Evolutionary conservation across 1,140 invertebrate species (phyloP), one percentile per base, ranked within the genome.

Genomic region (Ceratoteleas bidentatus): DNA sequence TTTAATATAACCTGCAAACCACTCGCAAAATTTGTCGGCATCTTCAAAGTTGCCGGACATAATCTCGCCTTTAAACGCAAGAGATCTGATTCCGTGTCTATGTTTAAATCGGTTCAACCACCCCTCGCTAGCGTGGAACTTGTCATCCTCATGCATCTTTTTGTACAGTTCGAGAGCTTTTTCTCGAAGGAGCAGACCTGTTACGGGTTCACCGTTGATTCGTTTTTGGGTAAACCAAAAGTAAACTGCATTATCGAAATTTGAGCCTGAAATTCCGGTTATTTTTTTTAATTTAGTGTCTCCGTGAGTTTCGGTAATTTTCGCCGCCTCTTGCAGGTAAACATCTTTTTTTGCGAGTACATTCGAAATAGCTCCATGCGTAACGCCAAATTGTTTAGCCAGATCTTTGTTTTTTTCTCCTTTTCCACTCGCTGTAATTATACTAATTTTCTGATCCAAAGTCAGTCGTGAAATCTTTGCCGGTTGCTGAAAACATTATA

Each of bases 51-150:
- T 43, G 2, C 43, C 49, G 3, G 76, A 72, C 16, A 58, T 24
- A 56, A 64, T 72, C 49, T 70, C 66, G 15, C 53, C 61, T 50
- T 78, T 61, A 5, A 61, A 8, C 3, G 34, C 14, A 10, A 58
- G 13, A 3, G 10, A 15, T 15, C 32, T 34, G 0, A 79, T 50
- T 4, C 60, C 60, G 43, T 79, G 54, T 33, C 66, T 36, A 9
- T 61, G 70, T 75, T 81, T 57, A 61, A 84, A 87, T 15, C 6
- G 34, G 10, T n/a, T 16, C 40, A 75, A 47, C 72, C 61, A 60
- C 2, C 72, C 72, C 24, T 49, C 43, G 33, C 61, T 66, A 38
- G 62, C 72, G 49, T 81, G 14, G 5, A 62, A 81, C 33, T 66
- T 15, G n/a, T 52, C 34, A n/a, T 50, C 45, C 2, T 64, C 24